These are phyloP conservation scores for Fragariocoptes setiger DNA, from an alignment of 1,140 invertebrate species.

Conservation along the genomic window DNA sequence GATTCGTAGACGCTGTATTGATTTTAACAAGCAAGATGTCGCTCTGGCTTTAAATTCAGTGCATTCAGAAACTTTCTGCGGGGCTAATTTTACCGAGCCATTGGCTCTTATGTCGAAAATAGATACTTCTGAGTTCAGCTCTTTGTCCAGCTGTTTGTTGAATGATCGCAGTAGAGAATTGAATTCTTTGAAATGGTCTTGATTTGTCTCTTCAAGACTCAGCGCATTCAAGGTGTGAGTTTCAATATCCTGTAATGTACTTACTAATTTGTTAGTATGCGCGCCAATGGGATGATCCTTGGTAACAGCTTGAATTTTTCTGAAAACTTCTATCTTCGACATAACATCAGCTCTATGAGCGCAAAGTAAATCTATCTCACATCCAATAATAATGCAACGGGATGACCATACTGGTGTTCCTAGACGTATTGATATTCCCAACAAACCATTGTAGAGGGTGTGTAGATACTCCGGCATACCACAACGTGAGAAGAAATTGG, in stretches of 20 bases:
- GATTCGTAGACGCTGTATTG: too few species aligned
- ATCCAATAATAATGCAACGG: not conserved
- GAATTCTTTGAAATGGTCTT: not conserved
- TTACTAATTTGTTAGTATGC: not conserved
- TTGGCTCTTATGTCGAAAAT: too few species aligned
- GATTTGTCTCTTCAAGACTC: not conserved
- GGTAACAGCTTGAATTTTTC: not conserved
- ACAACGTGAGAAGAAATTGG: not conserved
- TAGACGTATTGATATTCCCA: not conserved
- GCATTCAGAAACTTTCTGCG: too few species aligned
- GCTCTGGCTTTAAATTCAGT: too few species aligned
- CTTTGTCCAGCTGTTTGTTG: too few species aligned
- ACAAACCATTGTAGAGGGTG: not conserved
- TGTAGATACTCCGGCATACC: not conserved
- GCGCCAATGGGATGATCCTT: not conserved
- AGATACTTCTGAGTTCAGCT: too few species aligned
- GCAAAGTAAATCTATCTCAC: not conserved
- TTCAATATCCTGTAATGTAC: not conserved
- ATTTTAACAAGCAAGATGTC: too few species aligned
- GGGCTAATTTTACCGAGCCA: too few species aligned
- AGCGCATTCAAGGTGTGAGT: not conserved
- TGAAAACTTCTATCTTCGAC: not conserved
- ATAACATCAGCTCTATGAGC: not conserved
- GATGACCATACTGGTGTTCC: not conserved
- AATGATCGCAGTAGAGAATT: too few species aligned